Percentiles rank a stretch among this genome's conserved stretches.
These are phyloP conservation scores for Oscheius sp. DNA, from an alignment of 2,888 invertebrate species.

Conservation along the genomic window DNA sequence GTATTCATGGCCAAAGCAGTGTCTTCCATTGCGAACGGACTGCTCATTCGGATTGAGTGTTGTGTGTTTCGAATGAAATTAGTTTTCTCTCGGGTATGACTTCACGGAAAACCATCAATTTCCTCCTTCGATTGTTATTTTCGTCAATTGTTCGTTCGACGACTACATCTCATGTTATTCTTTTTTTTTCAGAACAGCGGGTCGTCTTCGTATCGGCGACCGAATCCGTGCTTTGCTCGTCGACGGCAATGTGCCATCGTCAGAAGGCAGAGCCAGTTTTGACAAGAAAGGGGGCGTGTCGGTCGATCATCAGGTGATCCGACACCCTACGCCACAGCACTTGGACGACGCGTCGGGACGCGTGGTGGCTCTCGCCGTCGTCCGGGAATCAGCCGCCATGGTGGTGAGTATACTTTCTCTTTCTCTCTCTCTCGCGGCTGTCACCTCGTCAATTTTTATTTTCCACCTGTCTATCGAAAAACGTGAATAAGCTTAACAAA, in stretches of 20 bases:
- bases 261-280: neutral
- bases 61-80: constrained; percentile 16
- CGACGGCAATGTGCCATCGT: constrained; percentile 14
- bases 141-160: neutral
- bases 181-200: constrained; percentile 55
- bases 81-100: too few species aligned
- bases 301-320: neutral
- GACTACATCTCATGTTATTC: too few species aligned
- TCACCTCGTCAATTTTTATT: neutral
- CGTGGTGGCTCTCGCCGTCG: constrained; percentile 39
- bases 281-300: neutral
- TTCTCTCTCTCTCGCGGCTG: neutral
- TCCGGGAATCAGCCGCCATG: constrained; percentile 56
- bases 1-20: constrained; percentile 25
- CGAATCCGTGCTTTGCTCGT: constrained; percentile 50
- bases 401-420: constrained; percentile 45
- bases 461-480: neutral
- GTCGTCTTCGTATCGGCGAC: constrained; percentile 63
- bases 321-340: constrained; percentile 1
- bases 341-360: neutral
- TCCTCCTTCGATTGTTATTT: neutral
- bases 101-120: neutral
- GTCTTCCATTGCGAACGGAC: constrained; percentile 24
- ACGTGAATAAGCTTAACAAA: too few species aligned
- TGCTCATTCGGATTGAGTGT: constrained; percentile 1